A percentile compares a stretch with the other conserved stretches of the same genome.
phyloP scores from a whole-genome alignment of 2,888 invertebrate species.

The Chrysolina haemoptera region DNA sequence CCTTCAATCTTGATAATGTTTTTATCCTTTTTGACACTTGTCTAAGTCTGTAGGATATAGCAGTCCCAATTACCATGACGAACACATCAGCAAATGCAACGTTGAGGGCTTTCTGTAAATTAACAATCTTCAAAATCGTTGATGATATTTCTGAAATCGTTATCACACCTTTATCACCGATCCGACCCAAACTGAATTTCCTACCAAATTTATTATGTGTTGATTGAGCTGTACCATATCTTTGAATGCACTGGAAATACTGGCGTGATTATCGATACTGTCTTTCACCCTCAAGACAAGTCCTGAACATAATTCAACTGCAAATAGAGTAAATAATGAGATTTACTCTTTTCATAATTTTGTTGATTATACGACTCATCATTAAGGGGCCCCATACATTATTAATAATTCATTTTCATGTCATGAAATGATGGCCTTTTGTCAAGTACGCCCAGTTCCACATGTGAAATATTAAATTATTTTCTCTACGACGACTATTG shows the following conservation, averaged over 20 bases:
- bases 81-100: slow-evolving; percentile 55
- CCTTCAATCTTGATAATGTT: slow-evolving; percentile 42
- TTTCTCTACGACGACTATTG: too few relatives aligned
- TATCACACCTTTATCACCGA: slow-evolving; percentile 48
- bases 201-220: slow-evolving; percentile 46
- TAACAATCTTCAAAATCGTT: slow-evolving; percentile 46
- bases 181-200: slow-evolving; percentile 50
- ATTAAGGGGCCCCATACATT: too few relatives aligned
- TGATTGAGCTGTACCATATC: slow-evolving; percentile 39
- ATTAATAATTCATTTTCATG: too few relatives aligned
- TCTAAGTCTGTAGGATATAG: slow-evolving; percentile 48
- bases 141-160: neutral
- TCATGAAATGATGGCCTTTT: too few relatives aligned
- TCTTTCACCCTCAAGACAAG: too few relatives aligned
- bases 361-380: too few relatives aligned
- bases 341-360: too few relatives aligned
- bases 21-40: slow-evolving; percentile 49
- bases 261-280: too few relatives aligned
- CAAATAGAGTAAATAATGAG: too few relatives aligned
- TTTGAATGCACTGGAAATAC: slow-evolving; percentile 31
- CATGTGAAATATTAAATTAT: too few relatives aligned
- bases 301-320: too few relatives aligned
- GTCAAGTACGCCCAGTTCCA: too few relatives aligned
- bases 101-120: slow-evolving; percentile 53
- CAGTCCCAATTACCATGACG: slow-evolving; percentile 52